Percentiles rank a stretch among this genome's conserved stretches.
These are phyloP conservation scores for Diploptera punctata DNA, from an alignment of 2,888 invertebrate species.

Conservation along the genomic window DNA sequence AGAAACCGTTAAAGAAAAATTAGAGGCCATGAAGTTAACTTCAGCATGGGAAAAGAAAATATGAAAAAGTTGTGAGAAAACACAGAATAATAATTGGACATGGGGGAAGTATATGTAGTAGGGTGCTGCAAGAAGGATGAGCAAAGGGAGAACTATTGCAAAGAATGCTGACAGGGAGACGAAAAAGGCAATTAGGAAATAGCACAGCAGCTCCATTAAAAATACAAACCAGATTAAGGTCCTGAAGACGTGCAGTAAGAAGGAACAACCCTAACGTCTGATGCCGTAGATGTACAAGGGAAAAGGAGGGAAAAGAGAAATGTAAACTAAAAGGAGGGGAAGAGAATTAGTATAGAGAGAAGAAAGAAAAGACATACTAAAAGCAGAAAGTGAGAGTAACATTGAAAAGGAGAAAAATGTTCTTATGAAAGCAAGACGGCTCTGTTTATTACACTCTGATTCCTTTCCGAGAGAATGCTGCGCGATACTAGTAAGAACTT, in stretches of 20 bases:
- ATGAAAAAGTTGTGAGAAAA: background rate
- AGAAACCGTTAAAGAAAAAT: background rate
- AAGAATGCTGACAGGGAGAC: background rate
- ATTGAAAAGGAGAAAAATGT: too few species aligned
- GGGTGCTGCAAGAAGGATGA: background rate
- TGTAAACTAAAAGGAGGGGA: background rate
- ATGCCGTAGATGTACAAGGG: too few species aligned
- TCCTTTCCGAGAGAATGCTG: background rate
- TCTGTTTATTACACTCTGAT: too few species aligned
- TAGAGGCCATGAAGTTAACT: background rate
- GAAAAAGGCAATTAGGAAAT: background rate
- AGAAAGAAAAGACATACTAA: too few species aligned
- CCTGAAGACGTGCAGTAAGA: too few species aligned
- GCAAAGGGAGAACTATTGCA: background rate
- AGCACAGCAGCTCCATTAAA: too few species aligned
- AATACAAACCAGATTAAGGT: too few species aligned
- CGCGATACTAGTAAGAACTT: background rate
- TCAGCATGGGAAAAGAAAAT: background rate
- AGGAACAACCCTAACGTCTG: too few species aligned
- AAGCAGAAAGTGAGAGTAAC: too few species aligned
- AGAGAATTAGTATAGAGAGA: background rate
- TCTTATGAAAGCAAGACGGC: too few species aligned
- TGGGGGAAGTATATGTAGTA: too few species aligned
- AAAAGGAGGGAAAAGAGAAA: too few species aligned
- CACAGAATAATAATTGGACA: background rate